These are phyloP conservation scores for Beaufortia kweichowensis DNA, from an alignment of 2,113 vertebrate genomes.

Conservation along the genomic window DNA sequence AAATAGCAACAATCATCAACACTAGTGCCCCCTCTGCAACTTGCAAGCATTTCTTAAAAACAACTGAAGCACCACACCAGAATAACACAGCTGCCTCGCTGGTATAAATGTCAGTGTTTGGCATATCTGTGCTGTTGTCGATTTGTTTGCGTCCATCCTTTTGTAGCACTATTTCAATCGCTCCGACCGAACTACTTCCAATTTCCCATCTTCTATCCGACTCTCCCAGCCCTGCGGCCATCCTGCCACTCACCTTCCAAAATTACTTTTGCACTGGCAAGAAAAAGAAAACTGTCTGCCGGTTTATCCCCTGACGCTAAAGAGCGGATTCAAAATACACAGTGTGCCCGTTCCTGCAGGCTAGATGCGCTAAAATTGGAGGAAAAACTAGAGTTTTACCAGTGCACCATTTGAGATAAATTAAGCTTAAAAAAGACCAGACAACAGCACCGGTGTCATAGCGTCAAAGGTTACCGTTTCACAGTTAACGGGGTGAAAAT, in stretches of 20 bases:
- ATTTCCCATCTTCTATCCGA: not conserved
- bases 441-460: constrained; percentile 43
- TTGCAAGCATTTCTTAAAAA: constrained; percentile 12
- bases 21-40: not conserved
- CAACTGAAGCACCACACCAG: not conserved
- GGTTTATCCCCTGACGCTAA: not conserved
- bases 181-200: not conserved
- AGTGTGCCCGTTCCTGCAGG: not conserved
- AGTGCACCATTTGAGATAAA: constrained; percentile 60
- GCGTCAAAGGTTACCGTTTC: constrained; percentile 63
- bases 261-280: constrained; percentile 19
- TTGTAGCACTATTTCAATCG: not conserved
- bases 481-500: constrained; percentile 75
- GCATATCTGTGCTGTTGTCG: constrained; percentile 9
- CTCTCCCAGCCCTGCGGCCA: constrained; percentile 13
- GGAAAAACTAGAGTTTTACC: constrained; percentile 55
- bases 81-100: not conserved
- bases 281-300: not conserved
- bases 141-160: constrained; percentile 17
- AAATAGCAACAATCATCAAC: not conserved
- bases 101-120: constrained; percentile 34
- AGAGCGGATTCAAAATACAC: constrained; percentile 7
- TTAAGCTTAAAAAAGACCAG: constrained; percentile 49
- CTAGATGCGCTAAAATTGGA: not conserved
- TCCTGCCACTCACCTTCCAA: constrained; percentile 13